Percentiles rank a stretch among this genome's conserved stretches.
Evolutionary conservation across 1,140 invertebrate species (phyloP).

Genomic region (Sitodiplosis mosellana): DNA sequence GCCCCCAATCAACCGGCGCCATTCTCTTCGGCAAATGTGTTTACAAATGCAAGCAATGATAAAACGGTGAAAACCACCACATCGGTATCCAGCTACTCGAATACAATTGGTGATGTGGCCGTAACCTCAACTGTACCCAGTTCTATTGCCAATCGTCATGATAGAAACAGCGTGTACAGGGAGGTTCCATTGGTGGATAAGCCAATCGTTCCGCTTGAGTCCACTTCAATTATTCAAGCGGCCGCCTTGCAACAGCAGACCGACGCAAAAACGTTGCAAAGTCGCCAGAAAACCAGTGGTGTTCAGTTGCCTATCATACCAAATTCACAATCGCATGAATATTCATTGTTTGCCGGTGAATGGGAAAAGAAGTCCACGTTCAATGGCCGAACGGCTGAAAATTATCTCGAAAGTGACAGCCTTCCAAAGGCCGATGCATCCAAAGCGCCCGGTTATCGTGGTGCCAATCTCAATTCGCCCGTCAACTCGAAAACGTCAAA

Average conservation of each 20-base stretch:
- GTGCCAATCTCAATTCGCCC: conserved; percentile 46
- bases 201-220: too few relatives aligned
- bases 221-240: not conserved
- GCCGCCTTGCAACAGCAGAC: not conserved
- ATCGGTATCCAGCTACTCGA: too few relatives aligned
- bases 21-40: too few relatives aligned
- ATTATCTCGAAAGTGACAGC: conserved; percentile 31
- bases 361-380: conserved; percentile 40
- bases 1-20: too few relatives aligned
- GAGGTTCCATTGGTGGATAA: too few relatives aligned
- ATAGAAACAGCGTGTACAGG: too few relatives aligned
- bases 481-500: conserved; percentile 42
- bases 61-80: too few relatives aligned
- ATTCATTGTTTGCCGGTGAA: conserved; percentile 60
- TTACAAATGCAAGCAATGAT: too few relatives aligned
- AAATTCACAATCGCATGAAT: conserved; percentile 34
- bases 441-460: conserved; percentile 64
- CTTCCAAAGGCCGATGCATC: conserved; percentile 49
- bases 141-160: too few relatives aligned
- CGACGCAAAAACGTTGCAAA: not conserved
- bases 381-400: conserved; percentile 23
- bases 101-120: too few relatives aligned
- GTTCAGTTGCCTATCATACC: not conserved
- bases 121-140: too few relatives aligned
- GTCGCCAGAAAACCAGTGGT: not conserved